phyloP scores from a whole-genome alignment of 2,888 invertebrate species.

The Melanostoma mellinum region DNA sequence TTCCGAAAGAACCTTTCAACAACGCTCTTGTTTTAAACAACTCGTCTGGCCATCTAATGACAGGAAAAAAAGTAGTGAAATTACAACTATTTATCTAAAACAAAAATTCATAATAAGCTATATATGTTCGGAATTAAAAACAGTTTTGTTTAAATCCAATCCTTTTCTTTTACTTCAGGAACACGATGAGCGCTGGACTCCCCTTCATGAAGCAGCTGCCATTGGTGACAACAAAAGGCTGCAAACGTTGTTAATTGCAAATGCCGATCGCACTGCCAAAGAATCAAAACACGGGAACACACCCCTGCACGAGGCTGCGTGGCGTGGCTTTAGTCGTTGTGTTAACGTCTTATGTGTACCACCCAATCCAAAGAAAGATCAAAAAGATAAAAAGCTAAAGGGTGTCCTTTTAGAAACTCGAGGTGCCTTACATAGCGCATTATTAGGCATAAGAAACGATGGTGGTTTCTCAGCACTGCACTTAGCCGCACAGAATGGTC shows the following conservation, averaged over 20 bases:
- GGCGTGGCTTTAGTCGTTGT: conserved; percentile 95
- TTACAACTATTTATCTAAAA: no score
- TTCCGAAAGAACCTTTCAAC: no score
- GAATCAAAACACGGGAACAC: conserved; percentile 92
- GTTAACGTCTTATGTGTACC: conserved; percentile 86
- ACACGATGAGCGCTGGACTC: conserved; percentile 77
- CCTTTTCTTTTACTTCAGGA: conserved; percentile 74
- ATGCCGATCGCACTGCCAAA: conserved; percentile 78
- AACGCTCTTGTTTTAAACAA: no score
- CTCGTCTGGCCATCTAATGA: no score
- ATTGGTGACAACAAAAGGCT: conserved; percentile 78
- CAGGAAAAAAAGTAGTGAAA: no score
- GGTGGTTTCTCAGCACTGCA: conserved; percentile 97
- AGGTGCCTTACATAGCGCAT: conserved; percentile 85
- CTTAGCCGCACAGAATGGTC: conserved; percentile 97
- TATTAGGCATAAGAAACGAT: conserved; percentile 87
- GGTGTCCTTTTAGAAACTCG: conserved; percentile 76
- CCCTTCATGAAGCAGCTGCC: conserved; percentile 78
- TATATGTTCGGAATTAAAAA: no score
- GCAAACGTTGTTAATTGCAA: conserved; percentile 76
- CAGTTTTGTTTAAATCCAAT: no score
- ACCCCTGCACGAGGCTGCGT: conserved; percentile 96
- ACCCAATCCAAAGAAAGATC: conserved; percentile 74
- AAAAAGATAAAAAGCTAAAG: conserved; percentile 76
- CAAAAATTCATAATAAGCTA: no score